Percentiles rank a stretch among this genome's conserved stretches.
Conservation (phyloP, 1,140 invertebrate species). For the Drosophila quadrilineata region DNA sequence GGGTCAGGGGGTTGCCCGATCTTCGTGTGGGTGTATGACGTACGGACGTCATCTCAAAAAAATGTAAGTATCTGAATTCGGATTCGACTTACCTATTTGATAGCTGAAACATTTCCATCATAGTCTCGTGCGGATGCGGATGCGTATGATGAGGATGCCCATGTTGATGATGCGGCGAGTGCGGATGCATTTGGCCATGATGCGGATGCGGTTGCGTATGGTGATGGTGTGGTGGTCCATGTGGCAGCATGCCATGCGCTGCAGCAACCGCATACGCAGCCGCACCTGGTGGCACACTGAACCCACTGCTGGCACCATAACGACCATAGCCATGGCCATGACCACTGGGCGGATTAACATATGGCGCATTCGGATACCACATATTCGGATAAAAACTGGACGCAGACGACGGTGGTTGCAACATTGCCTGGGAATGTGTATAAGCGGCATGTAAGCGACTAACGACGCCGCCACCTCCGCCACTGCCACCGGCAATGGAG, state of each 20-base stretch:
- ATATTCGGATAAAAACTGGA: constrained; percentile 65
- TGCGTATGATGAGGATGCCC: constrained; percentile 33
- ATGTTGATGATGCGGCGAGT: constrained; percentile 37
- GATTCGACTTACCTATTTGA: constrained; percentile 76
- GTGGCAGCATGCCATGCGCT: constrained; percentile 11
- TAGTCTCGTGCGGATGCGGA: constrained; percentile 66
- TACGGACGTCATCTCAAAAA: no score
- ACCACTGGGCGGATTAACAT: constrained; percentile 25
- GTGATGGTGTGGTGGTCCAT: constrained; percentile 17
- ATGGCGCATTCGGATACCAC: constrained; percentile 76
- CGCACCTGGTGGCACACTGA: constrained; percentile 1
- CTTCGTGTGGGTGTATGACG: no score
- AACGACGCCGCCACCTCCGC: not conserved
- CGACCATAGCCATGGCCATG: constrained; percentile 17
- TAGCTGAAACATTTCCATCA: constrained; percentile 79
- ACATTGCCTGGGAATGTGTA: constrained; percentile 52
- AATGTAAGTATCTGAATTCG: no score
- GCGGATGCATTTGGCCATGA: constrained; percentile 29
- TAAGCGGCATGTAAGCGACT: constrained; percentile 38
- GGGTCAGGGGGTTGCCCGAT: constrained; percentile 1
- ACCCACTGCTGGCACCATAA: constrained; percentile 20
- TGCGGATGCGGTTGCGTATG: constrained; percentile 31
- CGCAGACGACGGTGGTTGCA: constrained; percentile 11
- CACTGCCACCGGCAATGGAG: not conserved
- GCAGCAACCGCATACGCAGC: not conserved